Evolutionary conservation across 2,888 invertebrate species (phyloP).

Genomic region (Helleia helle): DNA sequence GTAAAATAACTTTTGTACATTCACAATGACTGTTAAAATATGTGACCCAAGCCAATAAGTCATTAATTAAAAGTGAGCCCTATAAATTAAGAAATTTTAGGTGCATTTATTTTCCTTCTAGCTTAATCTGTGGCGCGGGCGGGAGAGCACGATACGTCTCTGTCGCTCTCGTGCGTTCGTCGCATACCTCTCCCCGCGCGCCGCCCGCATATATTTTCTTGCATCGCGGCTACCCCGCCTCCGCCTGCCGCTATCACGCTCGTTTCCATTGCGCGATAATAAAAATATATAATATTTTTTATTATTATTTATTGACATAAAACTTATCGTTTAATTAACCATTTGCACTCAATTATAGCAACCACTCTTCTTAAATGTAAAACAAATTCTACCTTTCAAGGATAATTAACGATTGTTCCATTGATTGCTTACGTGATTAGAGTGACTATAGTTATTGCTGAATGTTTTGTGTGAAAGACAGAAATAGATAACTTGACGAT

Average conservation of each 20-base stretch:
- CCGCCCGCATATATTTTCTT: conserved; percentile 50
- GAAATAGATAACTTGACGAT: too few species aligned
- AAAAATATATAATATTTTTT: conserved; percentile 7
- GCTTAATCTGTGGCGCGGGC: conserved; percentile 37
- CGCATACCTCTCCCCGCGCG: conserved; percentile 29
- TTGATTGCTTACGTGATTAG: too few species aligned
- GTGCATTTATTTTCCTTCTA: conserved; percentile 59
- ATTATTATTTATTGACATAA: too few species aligned
- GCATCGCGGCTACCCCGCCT: conserved; percentile 59
- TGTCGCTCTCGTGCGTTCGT: conserved; percentile 26
- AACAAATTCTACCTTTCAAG: too few species aligned
- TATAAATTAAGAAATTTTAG: conserved; percentile 46
- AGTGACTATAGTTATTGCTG: too few species aligned
- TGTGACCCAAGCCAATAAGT: conserved; percentile 30
- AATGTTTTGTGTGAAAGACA: too few species aligned
- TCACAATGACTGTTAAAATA: conserved; percentile 20
- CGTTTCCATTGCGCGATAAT: conserved; percentile 44
- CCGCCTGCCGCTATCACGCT: conserved; percentile 41
- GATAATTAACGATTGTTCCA: too few species aligned
- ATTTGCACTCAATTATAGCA: too few species aligned
- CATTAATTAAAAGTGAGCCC: conserved; percentile 21
- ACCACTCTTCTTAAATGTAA: too few species aligned
- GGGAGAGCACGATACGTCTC: conserved; percentile 26
- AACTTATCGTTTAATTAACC: too few species aligned
- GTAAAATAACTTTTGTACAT: neutral